These are phyloP conservation scores for Amphipoea oculea DNA, from an alignment of 2,888 invertebrate species.

Conservation along the genomic window DNA sequence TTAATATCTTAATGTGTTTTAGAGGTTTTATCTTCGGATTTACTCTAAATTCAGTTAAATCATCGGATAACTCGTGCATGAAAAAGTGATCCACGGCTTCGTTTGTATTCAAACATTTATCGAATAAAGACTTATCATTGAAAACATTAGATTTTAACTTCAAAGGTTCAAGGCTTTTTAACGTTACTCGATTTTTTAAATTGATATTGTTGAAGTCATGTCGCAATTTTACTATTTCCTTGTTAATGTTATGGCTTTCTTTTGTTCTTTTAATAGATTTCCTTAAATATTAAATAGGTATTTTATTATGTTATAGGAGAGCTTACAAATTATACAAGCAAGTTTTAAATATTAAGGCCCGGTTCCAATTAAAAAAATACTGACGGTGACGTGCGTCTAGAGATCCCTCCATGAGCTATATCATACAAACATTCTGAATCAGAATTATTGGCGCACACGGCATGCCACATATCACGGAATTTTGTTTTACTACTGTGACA, in stretches of 20 bases:
- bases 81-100: conserved; percentile 69
- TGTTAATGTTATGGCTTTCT: conserved; percentile 73
- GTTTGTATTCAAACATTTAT: conserved; percentile 67
- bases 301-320: neutral
- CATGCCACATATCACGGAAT: neutral
- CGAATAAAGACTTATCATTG: conserved; percentile 63
- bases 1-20: conserved; percentile 47
- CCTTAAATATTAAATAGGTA: conserved; percentile 68
- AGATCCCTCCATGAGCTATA: neutral
- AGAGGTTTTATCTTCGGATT: conserved; percentile 69
- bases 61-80: conserved; percentile 69
- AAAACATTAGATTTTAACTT: conserved; percentile 63
- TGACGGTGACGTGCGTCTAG: no score
- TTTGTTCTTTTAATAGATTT: conserved; percentile 75
- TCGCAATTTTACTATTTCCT: conserved; percentile 80
- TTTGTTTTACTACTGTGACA: no score
- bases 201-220: conserved; percentile 77
- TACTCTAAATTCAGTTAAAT: conserved; percentile 76
- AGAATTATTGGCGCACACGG: neutral
- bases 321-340: neutral
- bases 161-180: conserved; percentile 70
- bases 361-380: neutral
- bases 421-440: neutral
- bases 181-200: conserved; percentile 77
- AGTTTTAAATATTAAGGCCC: neutral